A percentile compares a stretch with the other conserved stretches of the same genome.
Conservation (phyloP, 1,140 invertebrate species). For the Drosophila sp. region DNA sequence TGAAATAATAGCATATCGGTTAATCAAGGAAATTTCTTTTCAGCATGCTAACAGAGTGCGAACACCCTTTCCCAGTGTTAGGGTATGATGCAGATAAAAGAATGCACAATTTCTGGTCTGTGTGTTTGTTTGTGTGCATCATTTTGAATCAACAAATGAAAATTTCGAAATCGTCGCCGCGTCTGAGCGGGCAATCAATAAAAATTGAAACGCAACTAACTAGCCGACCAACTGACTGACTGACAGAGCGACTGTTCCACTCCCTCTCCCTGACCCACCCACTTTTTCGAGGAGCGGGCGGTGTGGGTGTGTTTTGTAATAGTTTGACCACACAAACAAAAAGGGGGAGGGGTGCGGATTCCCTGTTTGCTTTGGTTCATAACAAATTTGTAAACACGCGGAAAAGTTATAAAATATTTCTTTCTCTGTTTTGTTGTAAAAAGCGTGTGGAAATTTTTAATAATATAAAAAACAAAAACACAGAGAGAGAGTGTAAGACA, state of each 20-base stretch:
- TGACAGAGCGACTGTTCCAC: background rate
- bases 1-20: too few relatives aligned
- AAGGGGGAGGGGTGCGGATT: background rate
- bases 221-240: background rate
- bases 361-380: conserved; percentile 20
- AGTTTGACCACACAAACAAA: conserved; percentile 40
- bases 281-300: background rate
- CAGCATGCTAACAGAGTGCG: too few relatives aligned
- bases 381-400: conserved; percentile 45
- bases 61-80: background rate
- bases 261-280: too few relatives aligned
- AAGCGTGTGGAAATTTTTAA: conserved; percentile 56
- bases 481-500: conserved; percentile 4
- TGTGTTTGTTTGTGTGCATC: conserved; percentile 12
- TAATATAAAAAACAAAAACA: conserved; percentile 23
- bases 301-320: conserved; percentile 48
- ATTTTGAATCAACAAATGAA: conserved; percentile 54
- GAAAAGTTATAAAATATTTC: conserved; percentile 55
- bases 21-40: too few relatives aligned
- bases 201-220: conserved; percentile 34
- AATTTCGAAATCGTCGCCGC: conserved; percentile 55
- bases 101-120: conserved; percentile 48
- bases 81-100: conserved; percentile 22
- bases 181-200: conserved; percentile 60
- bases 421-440: conserved; percentile 24